Evolutionary conservation across 1,140 invertebrate species (phyloP), one percentile per base, ranked within the genome.

Genomic region (Tetramorium simillimum): DNA sequence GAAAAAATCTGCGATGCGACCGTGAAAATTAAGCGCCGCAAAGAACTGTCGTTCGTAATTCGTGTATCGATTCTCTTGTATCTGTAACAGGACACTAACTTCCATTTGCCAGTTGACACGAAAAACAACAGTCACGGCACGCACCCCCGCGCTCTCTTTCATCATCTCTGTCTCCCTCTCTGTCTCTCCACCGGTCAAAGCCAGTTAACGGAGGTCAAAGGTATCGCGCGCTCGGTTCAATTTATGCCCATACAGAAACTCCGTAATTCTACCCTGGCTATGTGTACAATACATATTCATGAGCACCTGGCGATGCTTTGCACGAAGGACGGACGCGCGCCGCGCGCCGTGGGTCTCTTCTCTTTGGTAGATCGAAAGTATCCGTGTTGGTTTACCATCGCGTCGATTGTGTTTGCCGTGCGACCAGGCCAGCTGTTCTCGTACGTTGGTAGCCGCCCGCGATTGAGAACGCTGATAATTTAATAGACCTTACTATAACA

Each of bases 401-500:
- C 40, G 76, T 80, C 65, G 49, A 33, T 70, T 16, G 65, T 82
- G 78, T 67, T 81, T 78, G 77, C 53, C 85, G 76, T 70, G 63
- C 53, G 85, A 82, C 78, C 67, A 40, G 14, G 51, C 78, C 78
- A 82, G 67, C 78, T 82, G 78, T 82, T 82, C 33, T 0, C 33
- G 33, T 33, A 33, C 37, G 62, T 43, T 24, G 12, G 14, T 67
- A 10, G 49, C 12, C 51, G 63, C 24, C 28, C 33, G 67, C 67
- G 69, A 84, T 84, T 73, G 80, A 84, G 67, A 73, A 84, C 18
- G 53, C 53, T 70, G 80, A 84, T 84, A 73, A 84, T 84, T 84
- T 73, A 82, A 82, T 73, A 73, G 69, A 43, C 18, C 69, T 49
- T 73, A 46, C 53, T 73, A 40, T 63, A 58, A 82, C 51, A 21